Evolutionary conservation across 1,140 invertebrate genomes (phyloP), one percentile per base, ranked within the genome.

Genomic region (Phortica variegata): DNA sequence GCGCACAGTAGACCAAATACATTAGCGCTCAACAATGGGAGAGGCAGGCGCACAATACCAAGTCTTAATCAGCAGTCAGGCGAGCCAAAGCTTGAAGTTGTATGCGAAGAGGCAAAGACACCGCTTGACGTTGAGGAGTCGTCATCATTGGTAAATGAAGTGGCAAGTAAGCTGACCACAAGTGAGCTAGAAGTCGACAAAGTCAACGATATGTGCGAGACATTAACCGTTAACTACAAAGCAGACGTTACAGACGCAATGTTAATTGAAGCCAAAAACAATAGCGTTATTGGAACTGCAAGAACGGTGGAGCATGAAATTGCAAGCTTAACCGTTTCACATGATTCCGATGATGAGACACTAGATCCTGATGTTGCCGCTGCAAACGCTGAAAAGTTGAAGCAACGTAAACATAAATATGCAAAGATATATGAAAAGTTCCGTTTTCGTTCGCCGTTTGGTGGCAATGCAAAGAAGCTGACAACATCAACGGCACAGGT

Each of bases 351-450:
- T 3, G 16, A 31, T 18, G 50, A 37, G 19, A n/a, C 23, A 3
- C 45, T 43, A 12, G 47, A 38, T 26, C 3, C 7, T 17, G 46
- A 47, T 3, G 16, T 21, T 18, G 50, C 33, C 18, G 38, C 20
- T 12, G 56, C 53, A 9, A 38, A 53, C 13, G 63, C 52, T 10
- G 48, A 56, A 18, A 58, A 69, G 4, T 47, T 56, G 9, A 66
- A 72, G 48, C 59, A 60, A 41, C 56, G 58, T 34, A 74, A 74
- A 44, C 54, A 65, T 41, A 74, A 74, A 43, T 72, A 74, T 37
- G 57, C 71, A 3, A 56, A 56, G 3, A 70, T 74, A 21, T 74
- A 74, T 52, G 71, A 74, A 51, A 74, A 74, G 34, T 47, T 74
- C 18, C 52, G 66, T 8, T 60, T 74, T 18, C 55, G 60, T 40